Percentiles rank a stretch among this genome's conserved stretches.
These are phyloP conservation scores for Leucophenga montana DNA, from an alignment of 2,888 invertebrate genomes.

Conservation along the genomic window DNA sequence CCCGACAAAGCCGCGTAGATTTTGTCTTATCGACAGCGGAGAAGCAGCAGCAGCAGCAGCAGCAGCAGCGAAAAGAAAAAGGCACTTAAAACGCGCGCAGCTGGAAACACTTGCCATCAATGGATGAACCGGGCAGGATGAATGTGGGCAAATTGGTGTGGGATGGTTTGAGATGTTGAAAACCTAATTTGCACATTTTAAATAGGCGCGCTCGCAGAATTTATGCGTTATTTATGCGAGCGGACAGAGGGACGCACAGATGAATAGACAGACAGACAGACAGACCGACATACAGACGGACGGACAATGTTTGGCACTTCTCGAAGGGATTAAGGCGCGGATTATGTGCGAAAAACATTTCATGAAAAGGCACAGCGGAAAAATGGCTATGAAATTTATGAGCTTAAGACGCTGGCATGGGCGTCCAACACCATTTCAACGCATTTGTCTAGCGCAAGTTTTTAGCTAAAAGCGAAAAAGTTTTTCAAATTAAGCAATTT, in stretches of 20 bases:
- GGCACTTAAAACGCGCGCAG: slow-evolving; percentile 21
- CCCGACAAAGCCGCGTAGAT: neutral
- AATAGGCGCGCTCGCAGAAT: slow-evolving; percentile 41
- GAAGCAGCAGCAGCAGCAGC: slow-evolving; percentile 35
- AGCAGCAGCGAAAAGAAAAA: neutral
- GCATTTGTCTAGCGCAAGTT: too few relatives aligned
- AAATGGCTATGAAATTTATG: neutral
- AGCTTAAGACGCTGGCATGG: neutral
- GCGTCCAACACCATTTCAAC: neutral
- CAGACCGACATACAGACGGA: slow-evolving; percentile 31
- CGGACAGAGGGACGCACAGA: too few relatives aligned
- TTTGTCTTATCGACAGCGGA: neutral
- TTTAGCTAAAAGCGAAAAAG: slow-evolving; percentile 11
- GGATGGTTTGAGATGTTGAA: slow-evolving; percentile 1
- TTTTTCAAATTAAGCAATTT: slow-evolving; percentile 20
- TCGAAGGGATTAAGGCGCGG: slow-evolving; percentile 5
- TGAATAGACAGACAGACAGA: too few relatives aligned
- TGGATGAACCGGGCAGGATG: neutral
- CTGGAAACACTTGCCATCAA: slow-evolving; percentile 14
- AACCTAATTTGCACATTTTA: slow-evolving; percentile 64
- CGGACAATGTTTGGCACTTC: slow-evolving; percentile 39
- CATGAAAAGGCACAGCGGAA: neutral
- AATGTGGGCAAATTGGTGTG: slow-evolving; percentile 12
- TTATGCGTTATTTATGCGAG: slow-evolving; percentile 8
- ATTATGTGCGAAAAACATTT: slow-evolving; percentile 9